Evolutionary conservation across 2,888 invertebrate genomes (phyloP).

Genomic region (Crematogaster levior): DNA sequence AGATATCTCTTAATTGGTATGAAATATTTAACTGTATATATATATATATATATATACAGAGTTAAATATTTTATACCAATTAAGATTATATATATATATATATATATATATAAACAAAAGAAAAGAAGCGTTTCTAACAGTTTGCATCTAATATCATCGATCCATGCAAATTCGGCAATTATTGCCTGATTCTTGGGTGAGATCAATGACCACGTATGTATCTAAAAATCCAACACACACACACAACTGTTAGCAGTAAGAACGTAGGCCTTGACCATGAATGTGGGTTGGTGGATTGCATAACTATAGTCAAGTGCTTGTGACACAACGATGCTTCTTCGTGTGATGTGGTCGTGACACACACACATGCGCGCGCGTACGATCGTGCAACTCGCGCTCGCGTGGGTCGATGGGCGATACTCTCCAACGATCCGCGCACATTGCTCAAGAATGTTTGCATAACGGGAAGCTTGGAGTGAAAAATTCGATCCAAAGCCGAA

Average conservation of each 20-base stretch:
- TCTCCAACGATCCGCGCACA: slow-evolving; percentile 6
- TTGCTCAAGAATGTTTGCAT: slow-evolving; percentile 17
- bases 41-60: no score
- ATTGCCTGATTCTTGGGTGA: slow-evolving; percentile 38
- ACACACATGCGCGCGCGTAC: neutral
- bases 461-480: neutral
- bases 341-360: slow-evolving; percentile 52
- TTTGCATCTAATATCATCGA: neutral
- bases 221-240: neutral
- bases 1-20: neutral
- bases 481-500: neutral
- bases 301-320: slow-evolving; percentile 80
- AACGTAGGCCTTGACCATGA: slow-evolving; percentile 82
- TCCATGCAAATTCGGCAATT: slow-evolving; percentile 26
- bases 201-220: slow-evolving; percentile 27
- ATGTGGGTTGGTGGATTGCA: slow-evolving; percentile 80
- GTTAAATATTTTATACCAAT: no score
- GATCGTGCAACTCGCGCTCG: neutral
- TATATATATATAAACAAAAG: neutral
- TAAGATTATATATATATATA: no score
- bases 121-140: neutral
- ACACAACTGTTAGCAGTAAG: slow-evolving; percentile 61
- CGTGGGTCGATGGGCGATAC: slow-evolving; percentile 59
- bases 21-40: neutral
- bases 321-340: slow-evolving; percentile 69